A percentile compares a stretch with the other conserved stretches of the same genome.
These are phyloP conservation scores for Tiliqua scincoides DNA, from an alignment of 2,113 vertebrate species.

Conservation along the genomic window DNA sequence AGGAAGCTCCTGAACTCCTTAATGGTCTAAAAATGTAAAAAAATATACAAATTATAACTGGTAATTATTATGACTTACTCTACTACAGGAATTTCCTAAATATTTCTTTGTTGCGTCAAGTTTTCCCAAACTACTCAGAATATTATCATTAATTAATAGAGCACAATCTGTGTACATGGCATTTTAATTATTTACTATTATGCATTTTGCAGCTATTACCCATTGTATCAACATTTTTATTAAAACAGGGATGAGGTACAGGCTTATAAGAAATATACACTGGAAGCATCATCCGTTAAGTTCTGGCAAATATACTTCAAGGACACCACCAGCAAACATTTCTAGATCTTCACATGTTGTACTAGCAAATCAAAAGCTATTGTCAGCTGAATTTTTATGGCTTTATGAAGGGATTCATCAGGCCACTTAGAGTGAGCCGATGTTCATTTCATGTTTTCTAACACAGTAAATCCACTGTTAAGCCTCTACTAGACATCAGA, in stretches of 20 bases:
- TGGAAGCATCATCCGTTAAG: not conserved
- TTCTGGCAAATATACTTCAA: not conserved
- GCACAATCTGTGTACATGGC: too few species aligned
- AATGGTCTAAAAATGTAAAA: too few species aligned
- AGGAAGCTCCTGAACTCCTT: too few species aligned
- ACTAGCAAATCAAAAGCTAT: accelerated
- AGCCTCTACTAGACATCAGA: slow-evolving; percentile 53
- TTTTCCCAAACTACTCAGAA: too few species aligned
- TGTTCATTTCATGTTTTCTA: slow-evolving; percentile 16
- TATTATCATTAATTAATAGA: too few species aligned
- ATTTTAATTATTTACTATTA: not conserved
- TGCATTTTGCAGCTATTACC: not conserved
- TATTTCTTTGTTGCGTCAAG: too few species aligned
- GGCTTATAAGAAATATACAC: not conserved
- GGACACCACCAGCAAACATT: not conserved
- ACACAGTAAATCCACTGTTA: slow-evolving; percentile 29
- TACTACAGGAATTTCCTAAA: too few species aligned
- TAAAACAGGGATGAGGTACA: not conserved
- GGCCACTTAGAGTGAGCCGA: not conserved
- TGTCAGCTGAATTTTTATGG: not conserved
- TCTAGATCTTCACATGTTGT: not conserved
- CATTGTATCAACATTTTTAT: not conserved
- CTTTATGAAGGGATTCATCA: not conserved
- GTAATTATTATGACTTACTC: too few species aligned
- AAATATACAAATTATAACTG: too few species aligned